These are phyloP conservation scores for Sphinx pinastri DNA, from an alignment of 2,888 invertebrate species.

Conservation along the genomic window DNA sequence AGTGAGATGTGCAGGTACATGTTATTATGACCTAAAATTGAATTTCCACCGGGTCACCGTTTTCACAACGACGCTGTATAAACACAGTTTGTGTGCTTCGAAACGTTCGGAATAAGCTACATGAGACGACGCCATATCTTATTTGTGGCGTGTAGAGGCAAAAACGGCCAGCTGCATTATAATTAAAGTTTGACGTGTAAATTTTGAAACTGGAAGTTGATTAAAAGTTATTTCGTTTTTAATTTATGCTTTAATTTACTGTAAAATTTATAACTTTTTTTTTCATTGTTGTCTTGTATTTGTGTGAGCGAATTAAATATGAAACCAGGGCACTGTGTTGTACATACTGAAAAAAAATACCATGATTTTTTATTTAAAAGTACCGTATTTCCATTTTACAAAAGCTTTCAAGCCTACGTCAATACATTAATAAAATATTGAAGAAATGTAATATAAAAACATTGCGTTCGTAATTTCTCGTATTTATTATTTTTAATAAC, in stretches of 20 bases:
- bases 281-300: too few relatives aligned
- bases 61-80: constrained; percentile 26
- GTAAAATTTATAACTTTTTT: too few relatives aligned
- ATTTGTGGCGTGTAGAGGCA: constrained; percentile 11
- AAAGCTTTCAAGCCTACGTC: too few relatives aligned
- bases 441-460: neutral
- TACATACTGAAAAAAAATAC: too few relatives aligned
- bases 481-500: neutral
- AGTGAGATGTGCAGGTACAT: constrained; percentile 25
- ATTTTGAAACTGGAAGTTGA: constrained; percentile 11
- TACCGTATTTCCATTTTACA: too few relatives aligned
- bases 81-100: constrained; percentile 27
- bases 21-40: constrained; percentile 29
- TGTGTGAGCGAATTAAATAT: too few relatives aligned
- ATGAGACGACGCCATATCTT: constrained; percentile 18
- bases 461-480: neutral
- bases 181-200: neutral
- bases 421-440: too few relatives aligned
- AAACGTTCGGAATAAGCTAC: constrained; percentile 26
- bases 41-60: constrained; percentile 28
- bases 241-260: neutral
- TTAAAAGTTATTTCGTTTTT: neutral
- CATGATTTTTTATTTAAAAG: too few relatives aligned
- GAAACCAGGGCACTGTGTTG: too few relatives aligned
- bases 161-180: constrained; percentile 20